Percentiles rank a stretch among this genome's conserved stretches.
Evolutionary conservation across 1,140 invertebrate genomes (phyloP).

Genomic region (Pollicipes pollicipes): DNA sequence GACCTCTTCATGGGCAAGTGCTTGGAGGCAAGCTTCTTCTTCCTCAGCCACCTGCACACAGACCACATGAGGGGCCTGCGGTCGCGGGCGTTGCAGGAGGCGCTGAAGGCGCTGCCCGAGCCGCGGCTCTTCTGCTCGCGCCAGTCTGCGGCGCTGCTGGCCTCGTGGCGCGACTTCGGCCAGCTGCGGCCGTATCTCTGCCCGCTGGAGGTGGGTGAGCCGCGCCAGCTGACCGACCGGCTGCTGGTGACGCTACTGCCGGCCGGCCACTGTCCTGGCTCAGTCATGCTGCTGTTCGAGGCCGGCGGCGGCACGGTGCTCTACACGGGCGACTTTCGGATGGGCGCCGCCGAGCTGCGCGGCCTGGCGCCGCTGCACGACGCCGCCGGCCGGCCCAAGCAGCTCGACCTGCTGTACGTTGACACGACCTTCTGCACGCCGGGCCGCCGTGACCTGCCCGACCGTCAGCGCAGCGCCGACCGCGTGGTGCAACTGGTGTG

Average conservation of each 20-base stretch:
- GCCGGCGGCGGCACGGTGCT: constrained; percentile 29
- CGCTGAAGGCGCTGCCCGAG: not conserved
- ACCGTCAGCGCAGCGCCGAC: constrained; percentile 33
- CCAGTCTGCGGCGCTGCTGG: not conserved
- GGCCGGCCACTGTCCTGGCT: constrained; percentile 50
- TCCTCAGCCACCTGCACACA: not conserved
- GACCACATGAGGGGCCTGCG: not conserved
- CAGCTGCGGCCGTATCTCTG: not conserved
- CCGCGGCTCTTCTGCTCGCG: not conserved
- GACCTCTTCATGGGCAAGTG: not conserved
- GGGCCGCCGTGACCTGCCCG: constrained; percentile 35
- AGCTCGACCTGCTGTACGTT: constrained; percentile 42
- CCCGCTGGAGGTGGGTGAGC: not conserved
- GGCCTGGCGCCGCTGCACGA: constrained; percentile 36
- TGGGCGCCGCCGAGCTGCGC: constrained; percentile 33
- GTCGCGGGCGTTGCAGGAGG: not conserved
- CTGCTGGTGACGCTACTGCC: constrained; percentile 39
- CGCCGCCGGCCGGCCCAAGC: constrained; percentile 27
- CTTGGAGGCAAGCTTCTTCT: not conserved
- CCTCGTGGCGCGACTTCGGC: not conserved
- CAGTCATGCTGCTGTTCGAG: constrained; percentile 53
- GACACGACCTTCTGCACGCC: constrained; percentile 47
- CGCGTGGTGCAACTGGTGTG: constrained; percentile 30
- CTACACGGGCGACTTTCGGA: constrained; percentile 52
- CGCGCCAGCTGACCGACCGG: constrained; percentile 13